Conservation (phyloP, 1,140 invertebrate species). For the Plutomurus gul region DNA sequence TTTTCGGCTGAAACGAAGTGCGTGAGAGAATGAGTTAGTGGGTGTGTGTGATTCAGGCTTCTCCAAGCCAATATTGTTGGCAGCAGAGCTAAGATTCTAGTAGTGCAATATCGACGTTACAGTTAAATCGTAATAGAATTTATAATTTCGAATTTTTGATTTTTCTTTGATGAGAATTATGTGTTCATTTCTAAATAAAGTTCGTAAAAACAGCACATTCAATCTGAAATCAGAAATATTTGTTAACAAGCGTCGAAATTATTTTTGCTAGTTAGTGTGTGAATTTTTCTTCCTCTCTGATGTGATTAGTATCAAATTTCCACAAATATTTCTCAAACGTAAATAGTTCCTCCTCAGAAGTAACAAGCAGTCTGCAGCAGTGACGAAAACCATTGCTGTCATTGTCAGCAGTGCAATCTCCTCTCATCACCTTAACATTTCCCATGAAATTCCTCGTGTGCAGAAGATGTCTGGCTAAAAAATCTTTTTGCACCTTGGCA, state of each 20-base stretch:
- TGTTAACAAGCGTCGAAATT: no score
- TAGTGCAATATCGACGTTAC: no score
- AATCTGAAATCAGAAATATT: no score
- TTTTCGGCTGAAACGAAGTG: neutral
- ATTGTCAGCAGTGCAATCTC: constrained; percentile 7
- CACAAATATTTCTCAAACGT: neutral
- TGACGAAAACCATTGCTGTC: constrained; percentile 7
- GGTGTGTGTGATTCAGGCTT: no score
- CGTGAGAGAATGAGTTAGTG: no score
- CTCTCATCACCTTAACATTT: constrained; percentile 7
- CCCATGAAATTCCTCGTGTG: constrained; percentile 13
- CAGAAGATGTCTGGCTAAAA: constrained; percentile 25
- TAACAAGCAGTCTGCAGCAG: neutral
- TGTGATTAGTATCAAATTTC: constrained; percentile 19
- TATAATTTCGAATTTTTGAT: no score
- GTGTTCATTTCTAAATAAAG: no score
- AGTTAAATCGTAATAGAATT: no score
- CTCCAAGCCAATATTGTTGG: neutral
- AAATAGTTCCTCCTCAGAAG: neutral
- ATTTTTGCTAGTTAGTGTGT: no score
- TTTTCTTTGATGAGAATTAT: no score
- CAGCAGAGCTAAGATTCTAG: no score
- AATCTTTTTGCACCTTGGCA: neutral
- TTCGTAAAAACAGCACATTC: no score
- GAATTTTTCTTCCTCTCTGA: neutral